Evolutionary conservation across 2,113 vertebrate genomes (phyloP).

Genomic region (Chunga burmeisteri): DNA sequence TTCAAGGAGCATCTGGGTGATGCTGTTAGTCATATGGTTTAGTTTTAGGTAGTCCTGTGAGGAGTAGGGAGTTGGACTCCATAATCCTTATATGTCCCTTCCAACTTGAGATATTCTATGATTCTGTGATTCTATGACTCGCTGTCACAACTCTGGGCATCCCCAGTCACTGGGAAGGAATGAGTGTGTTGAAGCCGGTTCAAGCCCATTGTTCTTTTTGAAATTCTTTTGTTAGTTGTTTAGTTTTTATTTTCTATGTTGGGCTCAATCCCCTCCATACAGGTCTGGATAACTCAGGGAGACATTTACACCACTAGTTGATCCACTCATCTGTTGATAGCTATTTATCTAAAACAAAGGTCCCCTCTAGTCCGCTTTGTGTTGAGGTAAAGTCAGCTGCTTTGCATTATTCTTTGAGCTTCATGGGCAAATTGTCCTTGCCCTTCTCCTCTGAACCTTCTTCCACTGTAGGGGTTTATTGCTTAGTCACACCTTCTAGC

Average conservation of each 20-base stretch:
- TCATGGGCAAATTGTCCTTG: not conserved
- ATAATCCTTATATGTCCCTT: not conserved
- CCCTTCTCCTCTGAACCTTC: not conserved
- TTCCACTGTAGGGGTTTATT: not conserved
- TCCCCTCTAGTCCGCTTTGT: not conserved
- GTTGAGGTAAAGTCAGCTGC: not conserved
- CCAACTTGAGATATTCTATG: not conserved
- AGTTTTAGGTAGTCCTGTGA: not conserved
- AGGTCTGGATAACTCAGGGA: not conserved
- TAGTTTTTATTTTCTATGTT: not conserved
- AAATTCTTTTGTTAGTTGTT: not conserved
- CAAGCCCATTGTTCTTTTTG: not conserved
- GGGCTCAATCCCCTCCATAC: not conserved
- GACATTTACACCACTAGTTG: not conserved
- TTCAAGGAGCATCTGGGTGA: not conserved
- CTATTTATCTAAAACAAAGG: not conserved
- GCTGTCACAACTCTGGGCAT: not conserved
- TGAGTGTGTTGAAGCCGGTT: not conserved
- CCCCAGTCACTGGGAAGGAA: not conserved
- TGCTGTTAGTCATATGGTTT: not conserved
- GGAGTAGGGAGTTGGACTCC: fast-evolving
- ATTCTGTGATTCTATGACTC: not conserved
- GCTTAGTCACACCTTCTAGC: not conserved
- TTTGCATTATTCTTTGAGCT: not conserved
- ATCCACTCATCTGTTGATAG: not conserved